Evolutionary conservation across 2,888 invertebrate genomes (phyloP).

Genomic region (Heliconius charithonia): DNA sequence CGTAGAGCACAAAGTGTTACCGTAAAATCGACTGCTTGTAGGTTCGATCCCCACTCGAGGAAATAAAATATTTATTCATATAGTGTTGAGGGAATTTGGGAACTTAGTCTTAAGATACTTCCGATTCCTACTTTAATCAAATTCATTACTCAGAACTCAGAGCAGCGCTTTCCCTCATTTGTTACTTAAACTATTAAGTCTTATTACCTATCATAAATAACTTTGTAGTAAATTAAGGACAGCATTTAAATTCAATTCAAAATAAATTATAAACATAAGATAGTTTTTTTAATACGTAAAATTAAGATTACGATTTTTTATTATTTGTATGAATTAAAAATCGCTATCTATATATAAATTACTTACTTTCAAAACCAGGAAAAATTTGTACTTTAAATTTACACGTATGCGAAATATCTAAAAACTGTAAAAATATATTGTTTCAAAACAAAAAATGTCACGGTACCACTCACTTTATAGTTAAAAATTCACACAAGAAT

Average conservation of each 20-base stretch:
- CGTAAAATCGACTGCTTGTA: too few species aligned
- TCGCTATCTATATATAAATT: neutral
- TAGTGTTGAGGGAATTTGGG: too few species aligned
- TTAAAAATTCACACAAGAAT: slow-evolving; percentile 64
- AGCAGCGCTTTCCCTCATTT: too few species aligned
- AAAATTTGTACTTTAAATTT: neutral
- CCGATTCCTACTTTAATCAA: too few species aligned
- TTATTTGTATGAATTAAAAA: neutral
- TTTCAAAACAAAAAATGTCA: slow-evolving; percentile 52
- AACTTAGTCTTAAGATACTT: too few species aligned
- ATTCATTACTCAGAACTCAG: too few species aligned
- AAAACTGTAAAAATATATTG: too few species aligned
- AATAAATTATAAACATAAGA: neutral
- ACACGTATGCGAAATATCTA: neutral
- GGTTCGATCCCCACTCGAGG: too few species aligned
- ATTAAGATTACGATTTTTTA: neutral
- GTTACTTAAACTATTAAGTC: neutral
- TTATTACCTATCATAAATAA: neutral
- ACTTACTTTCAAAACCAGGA: neutral
- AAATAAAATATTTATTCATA: too few species aligned
- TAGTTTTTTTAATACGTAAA: neutral
- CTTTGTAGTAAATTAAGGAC: neutral
- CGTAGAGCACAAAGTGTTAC: too few species aligned
- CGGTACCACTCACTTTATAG: slow-evolving; percentile 54
- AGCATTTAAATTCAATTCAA: neutral